Evolutionary conservation across 2,113 vertebrate species (phyloP).

Genomic region (Aix galericulata): DNA sequence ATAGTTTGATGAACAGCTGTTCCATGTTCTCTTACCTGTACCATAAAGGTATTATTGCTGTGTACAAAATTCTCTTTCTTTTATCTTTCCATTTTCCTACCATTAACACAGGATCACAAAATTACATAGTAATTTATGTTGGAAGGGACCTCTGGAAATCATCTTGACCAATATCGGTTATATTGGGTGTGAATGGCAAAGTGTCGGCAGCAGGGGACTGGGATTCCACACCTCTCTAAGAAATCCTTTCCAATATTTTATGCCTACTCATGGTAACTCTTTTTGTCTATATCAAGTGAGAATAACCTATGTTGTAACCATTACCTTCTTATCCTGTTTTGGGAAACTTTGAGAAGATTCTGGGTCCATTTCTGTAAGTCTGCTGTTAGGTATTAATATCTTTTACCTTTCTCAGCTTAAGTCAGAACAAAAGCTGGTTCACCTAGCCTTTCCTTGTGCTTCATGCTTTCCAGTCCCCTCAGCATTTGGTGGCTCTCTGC

Average conservation of each 20-base stretch:
- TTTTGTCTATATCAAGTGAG: neutral
- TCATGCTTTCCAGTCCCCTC: neutral
- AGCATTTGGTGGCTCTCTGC: neutral
- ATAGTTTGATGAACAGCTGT: neutral
- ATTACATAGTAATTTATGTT: neutral
- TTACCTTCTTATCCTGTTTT: neutral
- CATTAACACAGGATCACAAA: neutral
- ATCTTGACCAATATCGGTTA: neutral
- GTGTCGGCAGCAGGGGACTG: neutral
- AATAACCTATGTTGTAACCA: neutral
- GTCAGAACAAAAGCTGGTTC: rapidly evolving
- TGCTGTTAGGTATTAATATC: neutral
- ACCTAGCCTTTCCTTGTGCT: neutral
- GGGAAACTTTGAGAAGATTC: neutral
- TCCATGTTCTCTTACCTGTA: neutral
- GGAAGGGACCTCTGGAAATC: neutral
- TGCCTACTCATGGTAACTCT: neutral
- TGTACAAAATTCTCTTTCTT: neutral
- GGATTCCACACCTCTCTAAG: neutral
- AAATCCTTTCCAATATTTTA: neutral
- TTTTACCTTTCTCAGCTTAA: neutral
- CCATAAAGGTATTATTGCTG: neutral
- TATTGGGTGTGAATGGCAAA: neutral
- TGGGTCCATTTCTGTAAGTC: rapidly evolving
- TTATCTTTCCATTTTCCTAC: neutral